A percentile compares a stretch with the other conserved stretches of the same genome.
These are phyloP conservation scores for Drosophila koepferae DNA, from an alignment of 2,888 invertebrate genomes.

Conservation along the genomic window DNA sequence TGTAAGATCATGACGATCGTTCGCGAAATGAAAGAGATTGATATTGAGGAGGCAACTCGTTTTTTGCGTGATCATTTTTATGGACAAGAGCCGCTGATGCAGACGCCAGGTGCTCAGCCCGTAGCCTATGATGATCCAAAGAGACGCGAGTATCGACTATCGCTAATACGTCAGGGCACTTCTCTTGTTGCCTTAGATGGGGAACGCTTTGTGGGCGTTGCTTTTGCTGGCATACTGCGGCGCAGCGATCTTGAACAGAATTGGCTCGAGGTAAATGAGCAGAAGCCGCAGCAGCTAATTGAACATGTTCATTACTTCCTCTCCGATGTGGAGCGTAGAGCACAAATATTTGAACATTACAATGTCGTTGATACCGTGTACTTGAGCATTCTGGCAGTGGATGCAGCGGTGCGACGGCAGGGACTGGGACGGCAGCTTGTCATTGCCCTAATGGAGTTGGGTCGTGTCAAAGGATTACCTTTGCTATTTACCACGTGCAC, in stretches of 20 bases:
- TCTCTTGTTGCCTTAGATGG: constrained; percentile 54
- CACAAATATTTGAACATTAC: constrained; percentile 59
- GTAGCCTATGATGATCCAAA: constrained; percentile 3
- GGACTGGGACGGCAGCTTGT: constrained; percentile 68
- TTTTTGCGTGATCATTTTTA: constrained; percentile 59
- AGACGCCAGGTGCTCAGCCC: constrained; percentile 45
- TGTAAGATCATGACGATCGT: constrained; percentile 46
- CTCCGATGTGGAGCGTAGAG: constrained; percentile 58
- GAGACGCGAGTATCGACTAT: constrained; percentile 31
- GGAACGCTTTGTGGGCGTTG: constrained; percentile 50
- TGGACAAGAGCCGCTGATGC: constrained; percentile 53
- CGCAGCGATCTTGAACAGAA: constrained; percentile 47
- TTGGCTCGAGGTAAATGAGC: constrained; percentile 29
- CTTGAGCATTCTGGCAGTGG: constrained; percentile 58
- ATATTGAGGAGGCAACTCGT: constrained; percentile 34
- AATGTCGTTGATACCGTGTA: constrained; percentile 54
- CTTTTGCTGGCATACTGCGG: constrained; percentile 30
- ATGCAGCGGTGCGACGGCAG: constrained; percentile 49
- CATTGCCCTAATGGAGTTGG: constrained; percentile 58
- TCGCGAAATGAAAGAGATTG: constrained; percentile 45
- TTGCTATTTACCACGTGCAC: constrained; percentile 71
- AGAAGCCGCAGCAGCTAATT: constrained; percentile 28
- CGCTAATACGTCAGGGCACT: constrained; percentile 40
- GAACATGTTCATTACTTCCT: constrained; percentile 63
- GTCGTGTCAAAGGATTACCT: constrained; percentile 53